A percentile compares a stretch with the other conserved stretches of the same genome.
Conservation (phyloP, 2,797 vertebrate genomes). For the Lutjanus argentimaculatus region DNA sequence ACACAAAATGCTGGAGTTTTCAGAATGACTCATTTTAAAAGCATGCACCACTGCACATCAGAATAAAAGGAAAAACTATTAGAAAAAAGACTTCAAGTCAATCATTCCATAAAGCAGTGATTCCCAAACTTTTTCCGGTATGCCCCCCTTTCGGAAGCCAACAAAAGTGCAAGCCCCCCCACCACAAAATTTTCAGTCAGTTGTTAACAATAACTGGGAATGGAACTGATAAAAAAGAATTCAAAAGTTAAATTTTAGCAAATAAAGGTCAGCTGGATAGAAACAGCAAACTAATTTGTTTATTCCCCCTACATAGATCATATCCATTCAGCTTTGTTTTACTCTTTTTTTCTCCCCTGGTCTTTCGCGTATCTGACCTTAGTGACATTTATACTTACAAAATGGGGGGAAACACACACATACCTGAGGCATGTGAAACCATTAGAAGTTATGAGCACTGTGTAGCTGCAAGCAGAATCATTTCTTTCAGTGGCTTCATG, state of each 20-base stretch:
- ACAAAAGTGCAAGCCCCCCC: no score
- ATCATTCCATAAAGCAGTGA: not conserved
- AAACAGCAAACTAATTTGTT: no score
- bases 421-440: slow-evolving; percentile 15
- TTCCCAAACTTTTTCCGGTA: no score
- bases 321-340: no score
- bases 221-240: no score
- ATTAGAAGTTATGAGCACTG: slow-evolving; percentile 1
- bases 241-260: no score
- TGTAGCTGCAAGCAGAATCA: not conserved
- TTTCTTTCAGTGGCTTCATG: slow-evolving; percentile 23
- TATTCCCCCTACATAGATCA: no score
- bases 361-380: not conserved
- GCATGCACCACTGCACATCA: not conserved
- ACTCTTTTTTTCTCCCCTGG: no score
- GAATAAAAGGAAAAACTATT: not conserved
- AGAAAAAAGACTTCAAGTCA: not conserved
- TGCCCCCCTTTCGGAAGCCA: no score
- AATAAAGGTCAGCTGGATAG: no score
- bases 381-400: not conserved
- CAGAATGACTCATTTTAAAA: slow-evolving; percentile 12
- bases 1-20: not conserved
- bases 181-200: no score
- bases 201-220: no score
- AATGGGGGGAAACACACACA: not conserved